Percentiles rank a stretch among this genome's conserved stretches.
Conservation (phyloP, 2,888 invertebrate genomes). For the Tipula vernalis region DNA sequence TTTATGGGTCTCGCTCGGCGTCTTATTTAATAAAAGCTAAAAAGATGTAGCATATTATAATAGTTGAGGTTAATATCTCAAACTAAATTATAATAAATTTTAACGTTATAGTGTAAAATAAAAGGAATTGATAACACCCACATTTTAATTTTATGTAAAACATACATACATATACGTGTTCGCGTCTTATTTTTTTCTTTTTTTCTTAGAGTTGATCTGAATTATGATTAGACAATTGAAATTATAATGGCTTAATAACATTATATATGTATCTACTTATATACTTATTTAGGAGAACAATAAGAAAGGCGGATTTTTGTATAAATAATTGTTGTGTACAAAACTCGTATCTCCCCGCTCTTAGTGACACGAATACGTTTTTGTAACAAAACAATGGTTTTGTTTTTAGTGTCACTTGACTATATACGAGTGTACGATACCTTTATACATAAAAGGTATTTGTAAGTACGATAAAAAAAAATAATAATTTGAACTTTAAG, state of each 20-base stretch:
- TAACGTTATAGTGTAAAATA: not conserved
- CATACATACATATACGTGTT: not conserved
- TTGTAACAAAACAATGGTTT: not conserved
- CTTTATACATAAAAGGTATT: not conserved
- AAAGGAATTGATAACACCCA: not conserved
- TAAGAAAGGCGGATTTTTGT: not conserved
- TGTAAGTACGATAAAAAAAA: too few relatives aligned
- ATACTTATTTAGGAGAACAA: not conserved
- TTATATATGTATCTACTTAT: not conserved
- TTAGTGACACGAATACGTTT: not conserved
- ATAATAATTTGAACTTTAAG: not conserved
- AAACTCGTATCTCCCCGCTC: not conserved
- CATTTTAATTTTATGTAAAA: not conserved
- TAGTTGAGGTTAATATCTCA: not conserved
- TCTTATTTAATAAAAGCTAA: not conserved
- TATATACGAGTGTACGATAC: not conserved
- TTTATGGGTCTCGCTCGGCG: not conserved
- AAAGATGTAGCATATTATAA: not conserved
- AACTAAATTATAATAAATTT: not conserved
- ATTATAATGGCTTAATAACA: not conserved
- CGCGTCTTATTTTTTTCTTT: not conserved
- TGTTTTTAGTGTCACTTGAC: not conserved
- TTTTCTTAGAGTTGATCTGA: not conserved
- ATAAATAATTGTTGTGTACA: not conserved
- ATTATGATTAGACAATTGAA: slow-evolving; percentile 4